Conservation (phyloP, 2,797 vertebrate species). For the Cichlasoma orientale region DNA sequence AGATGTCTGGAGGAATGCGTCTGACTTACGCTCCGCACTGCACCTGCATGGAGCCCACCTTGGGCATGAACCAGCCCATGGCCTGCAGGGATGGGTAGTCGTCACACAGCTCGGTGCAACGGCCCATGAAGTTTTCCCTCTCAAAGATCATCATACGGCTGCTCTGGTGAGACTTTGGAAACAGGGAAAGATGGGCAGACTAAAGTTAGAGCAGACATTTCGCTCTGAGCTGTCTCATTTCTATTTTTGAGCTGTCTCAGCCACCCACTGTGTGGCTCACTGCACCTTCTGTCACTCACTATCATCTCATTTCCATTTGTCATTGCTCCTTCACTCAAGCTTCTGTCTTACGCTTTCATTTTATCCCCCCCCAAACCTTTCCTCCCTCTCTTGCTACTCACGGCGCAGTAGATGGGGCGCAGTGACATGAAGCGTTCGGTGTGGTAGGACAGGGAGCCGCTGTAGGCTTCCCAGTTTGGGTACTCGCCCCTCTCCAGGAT, state of each 20-base stretch:
- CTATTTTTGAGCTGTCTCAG: background rate
- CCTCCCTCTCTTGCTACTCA: constrained; percentile 43
- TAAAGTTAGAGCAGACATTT: background rate
- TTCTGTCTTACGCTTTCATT: background rate
- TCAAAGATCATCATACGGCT: constrained; percentile 74
- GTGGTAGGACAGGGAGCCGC: constrained; percentile 71
- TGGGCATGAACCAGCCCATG: constrained; percentile 71
- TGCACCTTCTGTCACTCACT: background rate
- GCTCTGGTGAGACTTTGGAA: constrained; percentile 63
- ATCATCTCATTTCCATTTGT: background rate
- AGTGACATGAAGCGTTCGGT: constrained; percentile 74
- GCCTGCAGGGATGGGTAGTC: constrained; percentile 76
- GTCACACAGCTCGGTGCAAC: constrained; percentile 61
- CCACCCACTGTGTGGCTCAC: background rate
- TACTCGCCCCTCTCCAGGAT: constrained; percentile 77
- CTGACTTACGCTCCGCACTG: constrained; percentile 56
- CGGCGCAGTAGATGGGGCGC: constrained; percentile 73
- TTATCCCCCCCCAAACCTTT: background rate
- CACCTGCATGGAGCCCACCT: constrained; percentile 78
- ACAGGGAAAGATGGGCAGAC: background rate
- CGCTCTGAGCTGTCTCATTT: background rate
- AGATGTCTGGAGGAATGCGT: background rate
- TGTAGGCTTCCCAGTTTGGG: constrained; percentile 73
- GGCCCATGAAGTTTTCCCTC: constrained; percentile 74
- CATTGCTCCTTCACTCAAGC: background rate